Conservation (phyloP, 1,140 invertebrate genomes). For the Drosophila aff. region DNA sequence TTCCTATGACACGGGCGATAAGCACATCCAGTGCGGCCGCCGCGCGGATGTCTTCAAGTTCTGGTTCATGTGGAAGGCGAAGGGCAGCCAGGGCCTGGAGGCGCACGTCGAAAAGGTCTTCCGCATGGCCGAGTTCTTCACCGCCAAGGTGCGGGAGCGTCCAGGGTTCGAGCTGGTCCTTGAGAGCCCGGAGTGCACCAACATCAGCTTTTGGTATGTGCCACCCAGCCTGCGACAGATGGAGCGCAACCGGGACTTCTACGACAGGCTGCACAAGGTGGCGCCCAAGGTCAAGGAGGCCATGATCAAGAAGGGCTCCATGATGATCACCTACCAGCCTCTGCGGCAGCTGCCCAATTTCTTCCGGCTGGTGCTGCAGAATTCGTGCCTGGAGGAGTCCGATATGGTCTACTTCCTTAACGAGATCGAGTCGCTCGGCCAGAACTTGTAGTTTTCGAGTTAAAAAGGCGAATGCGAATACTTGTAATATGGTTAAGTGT, state of each 20-base stretch:
- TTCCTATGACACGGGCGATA: constrained; percentile 96
- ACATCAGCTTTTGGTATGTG: constrained; percentile 98
- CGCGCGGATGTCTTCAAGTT: constrained; percentile 97
- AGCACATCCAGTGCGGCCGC: constrained; percentile 95
- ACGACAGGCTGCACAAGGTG: constrained; percentile 90
- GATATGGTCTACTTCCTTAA: constrained; percentile 95
- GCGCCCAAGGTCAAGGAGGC: constrained; percentile 96
- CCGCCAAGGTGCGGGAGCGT: constrained; percentile 88
- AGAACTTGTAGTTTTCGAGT: constrained; percentile 86
- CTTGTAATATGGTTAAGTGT: constrained; percentile 46
- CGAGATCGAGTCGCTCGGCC: constrained; percentile 93
- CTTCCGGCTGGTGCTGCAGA: constrained; percentile 97
- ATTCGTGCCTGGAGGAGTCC: constrained; percentile 91
- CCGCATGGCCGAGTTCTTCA: constrained; percentile 90
- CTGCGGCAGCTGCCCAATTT: constrained; percentile 93
- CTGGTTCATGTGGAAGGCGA: constrained; percentile 99
- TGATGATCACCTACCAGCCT: constrained; percentile 98
- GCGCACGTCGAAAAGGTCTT: constrained; percentile 93
- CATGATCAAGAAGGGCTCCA: constrained; percentile 97
- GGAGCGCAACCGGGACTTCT: constrained; percentile 88
- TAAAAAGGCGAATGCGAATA: neutral
- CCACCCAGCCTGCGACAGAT: constrained; percentile 89
- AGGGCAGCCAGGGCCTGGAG: constrained; percentile 93
- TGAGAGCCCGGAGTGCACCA: constrained; percentile 95
- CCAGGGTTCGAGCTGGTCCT: constrained; percentile 91